Conservation (phyloP, 2,113 vertebrate genomes). For the Pteropus alecto region DNA sequence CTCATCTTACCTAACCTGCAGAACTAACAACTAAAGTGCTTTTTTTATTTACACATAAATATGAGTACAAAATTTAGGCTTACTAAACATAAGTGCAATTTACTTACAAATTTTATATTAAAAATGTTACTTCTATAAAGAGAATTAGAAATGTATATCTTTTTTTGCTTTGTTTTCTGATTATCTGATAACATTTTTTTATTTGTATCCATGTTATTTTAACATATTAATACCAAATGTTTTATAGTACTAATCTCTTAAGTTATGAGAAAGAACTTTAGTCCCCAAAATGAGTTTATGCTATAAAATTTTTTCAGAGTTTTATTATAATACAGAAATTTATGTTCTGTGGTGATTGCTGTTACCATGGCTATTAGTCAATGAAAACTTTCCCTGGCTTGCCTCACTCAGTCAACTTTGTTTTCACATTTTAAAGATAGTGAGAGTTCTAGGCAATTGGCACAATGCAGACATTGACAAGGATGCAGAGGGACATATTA, state of each 20-base stretch:
- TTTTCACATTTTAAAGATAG: constrained; percentile 1
- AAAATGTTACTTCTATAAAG: not conserved
- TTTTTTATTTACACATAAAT: not conserved
- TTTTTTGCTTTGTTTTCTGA: not conserved
- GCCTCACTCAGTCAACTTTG: not conserved
- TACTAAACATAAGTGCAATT: not conserved
- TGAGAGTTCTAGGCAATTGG: not conserved
- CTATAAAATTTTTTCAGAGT: not conserved
- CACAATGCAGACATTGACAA: not conserved
- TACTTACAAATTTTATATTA: not conserved
- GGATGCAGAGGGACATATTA: not conserved
- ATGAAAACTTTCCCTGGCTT: not conserved
- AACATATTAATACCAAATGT: not conserved
- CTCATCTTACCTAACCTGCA: not conserved
- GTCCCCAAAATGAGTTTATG: not conserved
- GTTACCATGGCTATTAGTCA: not conserved
- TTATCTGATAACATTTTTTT: not conserved
- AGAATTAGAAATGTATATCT: not conserved
- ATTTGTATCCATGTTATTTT: not conserved
- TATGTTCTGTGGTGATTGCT: not conserved
- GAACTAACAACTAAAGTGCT: not conserved
- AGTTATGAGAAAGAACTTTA: not conserved
- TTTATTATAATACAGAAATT: not conserved
- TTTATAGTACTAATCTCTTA: not conserved
- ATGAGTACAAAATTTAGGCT: not conserved